A percentile compares a stretch with the other conserved stretches of the same genome.
Evolutionary conservation across 1,140 invertebrate genomes (phyloP).

Genomic region (Temnothorax nylanderi): DNA sequence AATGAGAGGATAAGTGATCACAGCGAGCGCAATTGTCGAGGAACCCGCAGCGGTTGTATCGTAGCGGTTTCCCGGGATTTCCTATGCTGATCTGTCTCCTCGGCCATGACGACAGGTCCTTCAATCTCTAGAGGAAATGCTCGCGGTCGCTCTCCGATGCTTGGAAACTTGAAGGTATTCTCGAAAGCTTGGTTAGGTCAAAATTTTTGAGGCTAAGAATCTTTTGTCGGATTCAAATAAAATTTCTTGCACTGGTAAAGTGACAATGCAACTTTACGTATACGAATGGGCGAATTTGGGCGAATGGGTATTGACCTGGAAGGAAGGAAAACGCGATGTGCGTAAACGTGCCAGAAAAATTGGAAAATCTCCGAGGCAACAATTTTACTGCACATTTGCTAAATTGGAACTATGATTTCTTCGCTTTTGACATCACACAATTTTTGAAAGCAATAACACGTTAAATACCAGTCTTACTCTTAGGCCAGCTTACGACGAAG

Average conservation of each 20-base stretch:
- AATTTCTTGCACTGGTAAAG: neutral
- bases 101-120: neutral
- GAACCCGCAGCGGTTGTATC: conserved; percentile 45
- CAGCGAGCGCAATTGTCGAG: conserved; percentile 48
- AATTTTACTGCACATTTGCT: conserved; percentile 14
- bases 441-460: neutral
- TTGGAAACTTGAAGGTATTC: neutral
- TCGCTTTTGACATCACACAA: neutral
- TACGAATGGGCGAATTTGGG: conserved; percentile 29
- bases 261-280: neutral
- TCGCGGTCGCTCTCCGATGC: neutral
- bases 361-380: neutral
- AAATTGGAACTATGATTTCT: conserved; percentile 16
- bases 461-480: neutral
- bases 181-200: neutral
- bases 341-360: conserved; percentile 25
- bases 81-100: conserved; percentile 35
- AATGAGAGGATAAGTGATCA: conserved; percentile 68
- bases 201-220: neutral
- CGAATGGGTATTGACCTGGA: conserved; percentile 17
- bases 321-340: neutral
- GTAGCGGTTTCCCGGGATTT: conserved; percentile 44
- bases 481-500: neutral
- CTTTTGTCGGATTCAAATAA: conserved; percentile 38
- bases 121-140: conserved; percentile 24